Evolutionary conservation across 2,888 invertebrate genomes (phyloP), one percentile per base, ranked within the genome.

Genomic region (Lamproptera curius): DNA sequence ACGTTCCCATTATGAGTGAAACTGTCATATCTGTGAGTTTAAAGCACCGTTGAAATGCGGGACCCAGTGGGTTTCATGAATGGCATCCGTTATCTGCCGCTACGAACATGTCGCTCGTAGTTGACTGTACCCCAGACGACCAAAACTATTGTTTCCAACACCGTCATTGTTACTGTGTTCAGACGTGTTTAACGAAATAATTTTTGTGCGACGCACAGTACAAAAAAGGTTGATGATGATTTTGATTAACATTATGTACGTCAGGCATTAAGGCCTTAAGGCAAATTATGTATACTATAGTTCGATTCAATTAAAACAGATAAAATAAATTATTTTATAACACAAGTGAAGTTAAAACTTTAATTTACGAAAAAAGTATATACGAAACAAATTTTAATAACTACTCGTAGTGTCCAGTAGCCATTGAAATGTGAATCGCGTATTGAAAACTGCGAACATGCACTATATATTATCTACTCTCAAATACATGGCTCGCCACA

Each of bases 31-130:
- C 64, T 63, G 61, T 54, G 59, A 67, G 68, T 63, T 57, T 62
- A 68, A 71, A 72, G 64, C 70, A 62, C 59, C 58, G 63, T 64
- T 68, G 67, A 65, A 67, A 67, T 53, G 63, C 56, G 65, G 66
- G 63, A 73, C 62, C 68, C 69, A 64, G 62, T 68, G 66, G 65
- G 58, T 73, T 71, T 66, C 61, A 60, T 71, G 71, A 76, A 76
- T 75, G 61, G 57, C 59, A 55, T 56, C 57, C 57, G 57, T 60
- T 69, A 68, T 70, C 67, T 60, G 56, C 53, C 52, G 43, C 56
- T 57, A 52, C 62, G 62, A 64, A 59, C 56, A 55, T 57, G 55
- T 54, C 55, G 56, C 54, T 58, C 57, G 57, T 58, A 42, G 45
- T 54, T 47, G 54, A 54, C 50, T 55, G 52, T 51, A 47, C 51